These are phyloP conservation scores for Tetrax tetrax DNA, from an alignment of 2,113 vertebrate genomes.

Conservation along the genomic window DNA sequence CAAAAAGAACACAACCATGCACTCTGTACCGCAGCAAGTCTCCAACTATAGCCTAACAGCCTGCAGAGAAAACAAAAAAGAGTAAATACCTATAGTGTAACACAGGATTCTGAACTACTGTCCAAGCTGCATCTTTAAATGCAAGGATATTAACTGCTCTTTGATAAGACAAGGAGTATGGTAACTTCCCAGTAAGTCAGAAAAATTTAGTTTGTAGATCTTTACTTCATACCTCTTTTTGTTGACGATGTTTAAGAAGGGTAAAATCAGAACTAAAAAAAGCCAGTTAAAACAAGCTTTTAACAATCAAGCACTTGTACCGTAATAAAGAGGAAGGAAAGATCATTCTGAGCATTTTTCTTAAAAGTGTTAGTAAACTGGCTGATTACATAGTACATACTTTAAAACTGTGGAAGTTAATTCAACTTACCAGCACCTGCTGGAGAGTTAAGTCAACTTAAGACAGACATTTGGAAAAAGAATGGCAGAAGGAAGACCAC, in stretches of 20 bases:
- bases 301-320: neutral
- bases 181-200: neutral
- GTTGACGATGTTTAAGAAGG: neutral
- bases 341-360: neutral
- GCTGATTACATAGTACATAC: neutral
- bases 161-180: rapidly evolving
- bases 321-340: neutral
- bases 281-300: neutral
- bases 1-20: neutral
- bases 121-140: neutral
- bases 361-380: neutral
- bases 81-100: neutral
- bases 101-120: neutral
- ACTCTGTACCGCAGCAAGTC: neutral
- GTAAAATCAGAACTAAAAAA: neutral
- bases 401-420: neutral
- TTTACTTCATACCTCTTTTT: neutral
- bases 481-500: neutral
- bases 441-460: neutral
- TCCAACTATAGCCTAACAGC: neutral
- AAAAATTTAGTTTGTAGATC: neutral
- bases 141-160: neutral
- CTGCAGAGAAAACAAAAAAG: neutral
- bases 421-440: neutral
- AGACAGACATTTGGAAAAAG: neutral